Conservation (phyloP, 2,797 vertebrate species). For the Neostethus bicornis region DNA sequence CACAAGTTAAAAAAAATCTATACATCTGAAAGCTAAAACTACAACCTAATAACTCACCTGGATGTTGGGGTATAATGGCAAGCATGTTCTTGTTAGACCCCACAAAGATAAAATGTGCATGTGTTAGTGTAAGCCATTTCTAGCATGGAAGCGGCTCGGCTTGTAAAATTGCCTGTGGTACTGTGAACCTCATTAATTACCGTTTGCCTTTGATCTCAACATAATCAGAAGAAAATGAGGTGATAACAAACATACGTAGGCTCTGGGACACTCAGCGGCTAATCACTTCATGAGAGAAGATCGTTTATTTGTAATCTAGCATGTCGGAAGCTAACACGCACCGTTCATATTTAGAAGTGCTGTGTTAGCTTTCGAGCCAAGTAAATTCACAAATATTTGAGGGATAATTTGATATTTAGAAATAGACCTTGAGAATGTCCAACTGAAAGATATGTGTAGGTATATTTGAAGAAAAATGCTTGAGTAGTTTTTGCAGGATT, state of each 20-base stretch:
- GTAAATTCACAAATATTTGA: neutral
- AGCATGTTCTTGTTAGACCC: neutral
- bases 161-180: constrained; percentile 25
- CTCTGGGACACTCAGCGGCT: constrained; percentile 33
- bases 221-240: constrained; percentile 48
- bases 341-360: neutral
- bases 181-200: constrained; percentile 52
- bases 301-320: neutral
- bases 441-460: neutral
- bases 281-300: constrained; percentile 45
- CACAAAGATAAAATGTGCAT: neutral
- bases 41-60: neutral
- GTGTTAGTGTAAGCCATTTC: neutral
- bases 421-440: neutral
- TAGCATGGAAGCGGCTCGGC: constrained; percentile 4
- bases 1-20: too few relatives aligned
- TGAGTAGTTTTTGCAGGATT: too few relatives aligned
- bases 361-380: neutral
- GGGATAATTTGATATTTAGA: neutral
- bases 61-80: neutral
- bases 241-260: constrained; percentile 36
- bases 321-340: neutral
- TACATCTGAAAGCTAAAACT: neutral
- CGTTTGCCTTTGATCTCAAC: constrained; percentile 50
- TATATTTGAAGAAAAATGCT: neutral